Base-by-base conservation (phyloP, 2,888 invertebrate species). In the Catotricha subobsoleta region DNA sequence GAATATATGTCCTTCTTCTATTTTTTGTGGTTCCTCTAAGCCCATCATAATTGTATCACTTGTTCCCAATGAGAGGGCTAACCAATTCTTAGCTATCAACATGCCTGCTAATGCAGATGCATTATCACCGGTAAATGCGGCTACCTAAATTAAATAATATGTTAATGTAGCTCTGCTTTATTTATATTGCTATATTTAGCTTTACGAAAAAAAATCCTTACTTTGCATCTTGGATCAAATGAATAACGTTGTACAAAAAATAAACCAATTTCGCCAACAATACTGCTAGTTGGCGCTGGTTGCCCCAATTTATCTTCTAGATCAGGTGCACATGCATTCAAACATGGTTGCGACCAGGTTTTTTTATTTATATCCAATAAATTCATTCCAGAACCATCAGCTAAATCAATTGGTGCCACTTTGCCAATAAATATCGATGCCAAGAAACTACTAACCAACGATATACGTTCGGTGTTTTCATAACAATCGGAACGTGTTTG, bases 341-440 rank as follows among this genome's bases (percentile, higher is more conserved):
- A 62, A 49, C 87, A 77, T 16, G 65, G 60, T 27, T 72, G 64
- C 40, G 80, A 72, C 94, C 94, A 95, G 21, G 67, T 64, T 62
- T 79, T 80, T 0, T 64, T 68, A 23, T 66, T 71, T 39, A 97
- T 82, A 58, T 95, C 77, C 51, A 97, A 66, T 15, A 97, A 66
- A 65, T 97, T 97, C 91, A 91, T 97, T 13, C 97, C 97, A 1
- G 92, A 92, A 1, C 80, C 95, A 60, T 97, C 97, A 0, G 88
- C 73, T 48, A 72, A 72, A 61, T 97, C 97, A 38, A 97, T 88
- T 0, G 88, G 80, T 0, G 91, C 92, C 47, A 90, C 78, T 51
- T 73, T 68, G 2, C 94, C 94, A 30, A 90, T 61, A 56, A 97
- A 80, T 40, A 97, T 60, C 0, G 88, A 86, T 45, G 86, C 84